phyloP scores from a whole-genome alignment of 2,113 vertebrate species.

The Nycticorax nycticorax region DNA sequence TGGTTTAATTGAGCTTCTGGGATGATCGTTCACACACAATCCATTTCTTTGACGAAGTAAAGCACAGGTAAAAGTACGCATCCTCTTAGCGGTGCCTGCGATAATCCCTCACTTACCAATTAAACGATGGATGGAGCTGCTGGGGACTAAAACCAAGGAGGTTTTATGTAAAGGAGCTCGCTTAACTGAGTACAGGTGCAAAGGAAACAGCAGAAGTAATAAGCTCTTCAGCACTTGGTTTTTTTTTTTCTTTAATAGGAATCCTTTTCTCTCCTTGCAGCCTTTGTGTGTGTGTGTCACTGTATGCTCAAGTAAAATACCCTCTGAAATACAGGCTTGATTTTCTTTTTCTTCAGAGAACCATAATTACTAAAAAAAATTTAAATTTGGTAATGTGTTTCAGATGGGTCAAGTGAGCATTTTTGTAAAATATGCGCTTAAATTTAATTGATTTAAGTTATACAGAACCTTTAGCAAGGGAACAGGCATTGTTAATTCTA shows the following conservation, averaged over 20 bases:
- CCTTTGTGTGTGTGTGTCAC: not conserved
- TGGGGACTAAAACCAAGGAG: not conserved
- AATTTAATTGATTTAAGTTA: slow-evolving; percentile 60
- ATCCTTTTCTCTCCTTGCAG: slow-evolving; percentile 16
- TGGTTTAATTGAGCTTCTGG: not conserved
- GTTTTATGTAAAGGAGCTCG: not conserved
- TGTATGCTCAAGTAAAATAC: slow-evolving; percentile 1
- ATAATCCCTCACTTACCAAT: not conserved
- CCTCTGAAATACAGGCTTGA: slow-evolving; percentile 28
- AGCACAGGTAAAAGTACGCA: not conserved
- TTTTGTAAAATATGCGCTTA: slow-evolving; percentile 30
- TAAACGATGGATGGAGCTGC: not conserved
- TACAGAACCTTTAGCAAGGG: slow-evolving; percentile 41
- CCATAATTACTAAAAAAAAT: not conserved
- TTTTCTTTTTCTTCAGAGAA: slow-evolving; percentile 39
- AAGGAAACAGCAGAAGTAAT: slow-evolving; percentile 2
- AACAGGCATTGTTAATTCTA: slow-evolving; percentile 61
- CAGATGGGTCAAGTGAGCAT: slow-evolving; percentile 46
- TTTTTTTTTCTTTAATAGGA: slow-evolving; percentile 23
- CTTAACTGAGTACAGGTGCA: not conserved
- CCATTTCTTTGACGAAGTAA: not conserved
- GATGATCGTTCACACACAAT: not conserved
- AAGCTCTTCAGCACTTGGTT: slow-evolving; percentile 16
- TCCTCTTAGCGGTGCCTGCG: not conserved
- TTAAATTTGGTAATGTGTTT: slow-evolving; percentile 25